Base-by-base conservation (phyloP, 2,888 invertebrate species). In the Diachrysia chrysitis region DNA sequence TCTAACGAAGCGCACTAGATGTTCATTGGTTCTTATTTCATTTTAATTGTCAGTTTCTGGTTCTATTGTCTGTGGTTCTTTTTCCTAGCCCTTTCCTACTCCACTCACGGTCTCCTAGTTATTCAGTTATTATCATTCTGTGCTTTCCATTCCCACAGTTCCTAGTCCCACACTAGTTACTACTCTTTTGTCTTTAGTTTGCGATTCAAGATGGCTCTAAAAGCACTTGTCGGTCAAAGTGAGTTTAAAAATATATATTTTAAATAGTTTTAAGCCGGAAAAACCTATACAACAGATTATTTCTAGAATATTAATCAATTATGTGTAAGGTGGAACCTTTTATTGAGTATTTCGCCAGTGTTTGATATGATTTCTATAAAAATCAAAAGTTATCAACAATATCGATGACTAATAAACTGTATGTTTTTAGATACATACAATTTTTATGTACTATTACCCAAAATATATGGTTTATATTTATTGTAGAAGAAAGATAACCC, bases 151-250 rank as follows among this genome's bases (percentile, higher is more conserved):
- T 9, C 32, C 32, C 29, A 29, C 25, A 25, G 3, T 25, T n/a
- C n/a, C 25, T 25, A 9, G 2, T 3, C 48, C 19, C 19, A 48
- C 48, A 21, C 4, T 5, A 62, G 23, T 70, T 53, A 60, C 69
- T 29, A 46, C 23, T 58, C 46, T 29, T n/a, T 32, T 6, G 56
- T 79, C 70, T 80, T 87, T 89, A 93, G 92, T 94, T 86, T 92
- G 85, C 90, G 88, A 85, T 91, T 87, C 96, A 97, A 96, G 95
- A 98, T 98, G 98, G 98, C 98, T 95, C 96, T 98, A 89, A 98
- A 98, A 96, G 97, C 96, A 91, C 96, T 97, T 92, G 98, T 98
- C 89, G 98, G 98, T 79, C 97, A 97, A 96, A 98, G 98, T 98
- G 95, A 98, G 98, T 97, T 88, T 80, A 78, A 89, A 84, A 83